Evolutionary conservation across 2,888 invertebrate genomes (phyloP).

Genomic region (Nomada ferruginata): DNA sequence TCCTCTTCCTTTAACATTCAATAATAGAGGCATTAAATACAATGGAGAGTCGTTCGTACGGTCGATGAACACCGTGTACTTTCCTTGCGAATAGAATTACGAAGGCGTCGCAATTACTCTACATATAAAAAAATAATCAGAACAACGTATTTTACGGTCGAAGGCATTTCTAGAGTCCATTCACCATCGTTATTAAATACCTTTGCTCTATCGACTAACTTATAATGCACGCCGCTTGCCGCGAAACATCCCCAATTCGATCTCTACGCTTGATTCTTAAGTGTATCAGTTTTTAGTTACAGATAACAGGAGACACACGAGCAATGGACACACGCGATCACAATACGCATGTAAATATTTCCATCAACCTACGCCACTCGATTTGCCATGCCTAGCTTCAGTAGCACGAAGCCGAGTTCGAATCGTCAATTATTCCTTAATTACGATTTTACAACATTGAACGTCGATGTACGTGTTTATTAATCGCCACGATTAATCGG

Average conservation of each 20-base stretch:
- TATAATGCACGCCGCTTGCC: constrained; percentile 4
- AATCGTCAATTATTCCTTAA: not conserved
- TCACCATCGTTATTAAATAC: constrained; percentile 23
- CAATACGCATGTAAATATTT: not conserved
- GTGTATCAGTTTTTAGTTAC: constrained; percentile 41
- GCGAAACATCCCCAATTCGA: constrained; percentile 19
- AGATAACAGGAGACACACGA: constrained; percentile 38
- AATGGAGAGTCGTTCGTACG: constrained; percentile 25
- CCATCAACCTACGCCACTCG: constrained; percentile 14
- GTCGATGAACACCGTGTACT: constrained; percentile 8
- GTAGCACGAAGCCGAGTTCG: not conserved
- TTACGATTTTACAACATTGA: not conserved
- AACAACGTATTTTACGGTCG: constrained; percentile 49
- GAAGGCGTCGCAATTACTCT: constrained; percentile 50
- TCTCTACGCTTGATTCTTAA: constrained; percentile 41
- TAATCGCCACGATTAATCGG: too few species aligned
- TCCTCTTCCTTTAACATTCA: not conserved
- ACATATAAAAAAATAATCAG: constrained; percentile 59
- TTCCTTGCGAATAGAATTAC: constrained; percentile 21
- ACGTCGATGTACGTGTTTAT: not conserved
- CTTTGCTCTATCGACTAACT: constrained; percentile 25
- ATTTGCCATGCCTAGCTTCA: not conserved
- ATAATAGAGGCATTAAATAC: constrained; percentile 29
- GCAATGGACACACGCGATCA: constrained; percentile 27
- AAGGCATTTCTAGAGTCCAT: constrained; percentile 46